These are phyloP conservation scores for Nyleta sp. DNA, from an alignment of 2,888 invertebrate species.

Conservation along the genomic window DNA sequence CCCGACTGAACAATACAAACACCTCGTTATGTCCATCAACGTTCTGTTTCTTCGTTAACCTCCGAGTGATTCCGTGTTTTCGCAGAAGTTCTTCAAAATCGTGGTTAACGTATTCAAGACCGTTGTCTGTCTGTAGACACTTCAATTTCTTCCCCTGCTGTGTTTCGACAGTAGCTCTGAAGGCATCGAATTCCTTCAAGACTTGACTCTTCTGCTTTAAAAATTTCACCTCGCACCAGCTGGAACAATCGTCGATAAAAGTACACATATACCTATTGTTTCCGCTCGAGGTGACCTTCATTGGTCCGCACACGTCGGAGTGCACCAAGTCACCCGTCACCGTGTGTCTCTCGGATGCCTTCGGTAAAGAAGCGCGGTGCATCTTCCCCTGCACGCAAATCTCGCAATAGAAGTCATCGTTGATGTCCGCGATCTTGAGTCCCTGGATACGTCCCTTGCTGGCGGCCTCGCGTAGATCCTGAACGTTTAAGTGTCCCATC, in stretches of 20 bases:
- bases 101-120: conserved; percentile 53
- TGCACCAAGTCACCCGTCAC: conserved; percentile 66
- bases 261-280: conserved; percentile 61
- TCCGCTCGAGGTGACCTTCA: conserved; percentile 64
- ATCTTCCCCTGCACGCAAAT: conserved; percentile 61
- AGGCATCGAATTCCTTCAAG: conserved; percentile 45
- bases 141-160: conserved; percentile 57
- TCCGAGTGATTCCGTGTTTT: conserved; percentile 67
- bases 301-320: conserved; percentile 68
- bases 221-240: conserved; percentile 67
- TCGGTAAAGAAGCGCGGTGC: conserved; percentile 57
- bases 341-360: conserved; percentile 35
- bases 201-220: conserved; percentile 55
- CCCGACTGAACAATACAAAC: background rate
- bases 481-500: conserved; percentile 29
- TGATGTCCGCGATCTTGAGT: background rate
- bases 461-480: conserved; percentile 14
- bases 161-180: conserved; percentile 47
- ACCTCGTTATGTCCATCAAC: background rate
- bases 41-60: conserved; percentile 24
- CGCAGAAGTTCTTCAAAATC: conserved; percentile 60
- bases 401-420: conserved; percentile 41
- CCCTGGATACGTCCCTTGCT: conserved; percentile 14
- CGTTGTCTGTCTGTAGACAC: conserved; percentile 63
- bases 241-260: conserved; percentile 31